Evolutionary conservation across 2,113 vertebrate genomes (phyloP).

Genomic region (Pandion haliaetus): DNA sequence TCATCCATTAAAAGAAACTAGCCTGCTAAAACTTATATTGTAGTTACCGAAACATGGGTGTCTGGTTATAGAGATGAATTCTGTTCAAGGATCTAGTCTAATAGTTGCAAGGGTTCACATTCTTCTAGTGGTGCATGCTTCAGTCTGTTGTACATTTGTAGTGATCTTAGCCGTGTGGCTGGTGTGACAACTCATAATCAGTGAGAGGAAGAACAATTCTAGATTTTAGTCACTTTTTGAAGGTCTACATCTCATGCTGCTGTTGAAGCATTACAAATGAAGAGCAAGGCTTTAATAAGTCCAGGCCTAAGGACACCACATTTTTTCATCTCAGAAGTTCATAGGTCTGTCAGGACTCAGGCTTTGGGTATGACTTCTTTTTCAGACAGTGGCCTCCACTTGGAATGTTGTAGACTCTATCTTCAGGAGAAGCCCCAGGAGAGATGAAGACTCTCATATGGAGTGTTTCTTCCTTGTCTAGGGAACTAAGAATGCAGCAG

Average conservation of each 20-base stretch:
- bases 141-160: background rate
- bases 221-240: background rate
- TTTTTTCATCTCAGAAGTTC: background rate
- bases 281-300: background rate
- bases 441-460: background rate
- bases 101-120: too few species aligned
- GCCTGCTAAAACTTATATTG: background rate
- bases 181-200: background rate
- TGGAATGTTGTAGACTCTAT: background rate
- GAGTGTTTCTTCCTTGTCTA: background rate
- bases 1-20: background rate
- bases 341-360: background rate
- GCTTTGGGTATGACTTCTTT: background rate
- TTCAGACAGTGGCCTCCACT: background rate
- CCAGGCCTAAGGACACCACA: background rate
- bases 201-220: background rate
- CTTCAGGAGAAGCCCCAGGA: background rate
- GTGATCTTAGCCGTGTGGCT: background rate
- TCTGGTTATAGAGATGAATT: background rate
- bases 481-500: background rate
- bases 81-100: background rate
- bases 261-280: background rate
- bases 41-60: background rate
- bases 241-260: background rate
- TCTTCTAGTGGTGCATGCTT: background rate